Evolutionary conservation across 2,888 invertebrate genomes (phyloP).

Genomic region (Tuta absoluta): DNA sequence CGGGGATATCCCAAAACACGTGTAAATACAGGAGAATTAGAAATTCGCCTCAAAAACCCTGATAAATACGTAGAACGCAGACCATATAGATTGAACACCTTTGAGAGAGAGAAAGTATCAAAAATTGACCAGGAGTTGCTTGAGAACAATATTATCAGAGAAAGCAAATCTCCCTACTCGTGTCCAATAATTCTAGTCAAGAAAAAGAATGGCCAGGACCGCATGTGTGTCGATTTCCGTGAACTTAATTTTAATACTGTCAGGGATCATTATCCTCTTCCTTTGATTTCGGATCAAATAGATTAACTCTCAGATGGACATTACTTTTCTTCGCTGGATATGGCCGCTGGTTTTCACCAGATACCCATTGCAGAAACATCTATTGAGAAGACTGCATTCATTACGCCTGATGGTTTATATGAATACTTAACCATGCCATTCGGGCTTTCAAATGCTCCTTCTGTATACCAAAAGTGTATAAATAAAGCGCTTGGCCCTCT

Average conservation of each 20-base stretch:
- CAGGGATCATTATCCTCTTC: conserved; percentile 39
- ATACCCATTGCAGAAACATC: no score
- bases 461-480: conserved; percentile 40
- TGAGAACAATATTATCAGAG: conserved; percentile 41
- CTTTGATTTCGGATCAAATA: conserved; percentile 40
- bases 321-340: conserved; percentile 36
- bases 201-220: conserved; percentile 39
- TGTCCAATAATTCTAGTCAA: conserved; percentile 42
- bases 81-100: conserved; percentile 41
- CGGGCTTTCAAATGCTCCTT: conserved; percentile 38
- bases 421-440: conserved; percentile 46
- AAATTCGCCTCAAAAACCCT: conserved; percentile 38
- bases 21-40: conserved; percentile 41
- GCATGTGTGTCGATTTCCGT: conserved; percentile 41
- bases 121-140: conserved; percentile 40
- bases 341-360: conserved; percentile 42
- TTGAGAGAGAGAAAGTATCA: conserved; percentile 42
- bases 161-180: conserved; percentile 43
- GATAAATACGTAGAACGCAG: conserved; percentile 41
- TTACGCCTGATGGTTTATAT: conserved; percentile 42
- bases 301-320: conserved; percentile 34
- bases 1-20: conserved; percentile 37
- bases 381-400: no score
- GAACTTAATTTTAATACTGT: conserved; percentile 39
- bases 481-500: conserved; percentile 33